These are phyloP conservation scores for Meiosimyza platycephala DNA, from an alignment of 2,888 invertebrate species.

Conservation along the genomic window DNA sequence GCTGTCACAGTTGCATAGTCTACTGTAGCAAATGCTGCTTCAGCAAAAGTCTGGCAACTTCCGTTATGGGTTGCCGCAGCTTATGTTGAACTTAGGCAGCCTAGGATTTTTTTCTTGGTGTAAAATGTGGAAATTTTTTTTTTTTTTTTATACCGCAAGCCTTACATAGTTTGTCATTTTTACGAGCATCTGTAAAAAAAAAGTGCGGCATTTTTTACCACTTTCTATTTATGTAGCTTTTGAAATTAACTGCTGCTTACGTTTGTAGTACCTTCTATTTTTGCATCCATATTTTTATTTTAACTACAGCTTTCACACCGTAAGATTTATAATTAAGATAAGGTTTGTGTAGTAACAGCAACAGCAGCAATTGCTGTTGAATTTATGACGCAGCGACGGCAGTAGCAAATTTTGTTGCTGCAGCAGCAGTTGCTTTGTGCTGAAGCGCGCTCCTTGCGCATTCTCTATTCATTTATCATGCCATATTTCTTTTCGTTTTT, in stretches of 20 bases:
- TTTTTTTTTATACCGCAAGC: constrained; percentile 26
- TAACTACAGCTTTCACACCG: constrained; percentile 2
- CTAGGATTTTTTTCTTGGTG: background rate
- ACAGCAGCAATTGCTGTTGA: constrained; percentile 30
- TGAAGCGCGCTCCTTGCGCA: background rate
- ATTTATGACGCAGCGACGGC: constrained; percentile 28
- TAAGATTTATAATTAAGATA: constrained; percentile 37
- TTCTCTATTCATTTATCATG: constrained; percentile 32
- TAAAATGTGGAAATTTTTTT: background rate
- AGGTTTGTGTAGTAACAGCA: constrained; percentile 8
- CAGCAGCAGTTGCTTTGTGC: background rate
- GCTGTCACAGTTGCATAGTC: constrained; percentile 32
- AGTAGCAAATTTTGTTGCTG: constrained; percentile 14
- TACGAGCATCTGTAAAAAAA: constrained; percentile 3
- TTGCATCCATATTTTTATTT: constrained; percentile 5
- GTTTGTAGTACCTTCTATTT: background rate
- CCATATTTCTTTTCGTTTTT: constrained; percentile 6
- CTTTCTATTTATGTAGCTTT: constrained; percentile 1
- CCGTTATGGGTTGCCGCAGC: constrained; percentile 15
- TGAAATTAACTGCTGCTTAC: constrained; percentile 16
- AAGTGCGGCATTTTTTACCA: background rate
- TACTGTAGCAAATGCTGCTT: constrained; percentile 22
- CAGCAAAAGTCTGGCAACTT: constrained; percentile 29
- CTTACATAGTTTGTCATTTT: constrained; percentile 31
- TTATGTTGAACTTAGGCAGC: constrained; percentile 17